phyloP scores from a whole-genome alignment of 2,888 invertebrate species.

The Clepsis dumicolana region DNA sequence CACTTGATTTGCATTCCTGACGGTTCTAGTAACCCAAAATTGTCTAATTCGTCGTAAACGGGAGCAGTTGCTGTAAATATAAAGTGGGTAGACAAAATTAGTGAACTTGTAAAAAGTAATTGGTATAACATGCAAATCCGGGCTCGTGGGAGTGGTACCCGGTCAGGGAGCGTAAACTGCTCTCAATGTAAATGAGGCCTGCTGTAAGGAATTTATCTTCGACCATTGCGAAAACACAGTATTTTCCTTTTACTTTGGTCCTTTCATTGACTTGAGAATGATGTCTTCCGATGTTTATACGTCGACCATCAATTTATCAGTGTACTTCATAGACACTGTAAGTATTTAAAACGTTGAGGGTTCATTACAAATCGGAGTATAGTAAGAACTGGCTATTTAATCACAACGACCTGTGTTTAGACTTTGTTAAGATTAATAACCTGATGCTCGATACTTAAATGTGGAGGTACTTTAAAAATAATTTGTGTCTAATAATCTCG shows the following conservation, averaged over 20 bases:
- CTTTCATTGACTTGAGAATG: conserved; percentile 36
- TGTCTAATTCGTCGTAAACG: conserved; percentile 36
- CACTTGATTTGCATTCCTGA: background rate
- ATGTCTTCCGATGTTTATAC: conserved; percentile 12
- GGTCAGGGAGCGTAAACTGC: conserved; percentile 68
- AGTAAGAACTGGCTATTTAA: background rate
- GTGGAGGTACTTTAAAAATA: too few relatives aligned
- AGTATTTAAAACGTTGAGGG: background rate
- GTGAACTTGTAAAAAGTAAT: conserved; percentile 78
- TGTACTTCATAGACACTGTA: background rate
- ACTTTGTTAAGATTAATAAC: background rate
- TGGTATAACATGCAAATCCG: conserved; percentile 76
- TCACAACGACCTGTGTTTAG: too few relatives aligned
- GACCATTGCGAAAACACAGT: conserved; percentile 51
- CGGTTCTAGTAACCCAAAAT: conserved; percentile 24
- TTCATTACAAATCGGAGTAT: background rate
- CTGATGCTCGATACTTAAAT: background rate
- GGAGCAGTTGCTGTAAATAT: conserved; percentile 40
- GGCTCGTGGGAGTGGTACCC: conserved; percentile 59
- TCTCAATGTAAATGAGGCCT: conserved; percentile 75
- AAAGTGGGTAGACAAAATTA: conserved; percentile 59
- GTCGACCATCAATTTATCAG: conserved; percentile 3
- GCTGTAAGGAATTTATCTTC: conserved; percentile 65
- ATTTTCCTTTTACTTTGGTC: conserved; percentile 49
- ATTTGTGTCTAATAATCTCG: too few relatives aligned